Evolutionary conservation across 2,113 vertebrate genomes (phyloP).

Genomic region (Hyla sarda): DNA sequence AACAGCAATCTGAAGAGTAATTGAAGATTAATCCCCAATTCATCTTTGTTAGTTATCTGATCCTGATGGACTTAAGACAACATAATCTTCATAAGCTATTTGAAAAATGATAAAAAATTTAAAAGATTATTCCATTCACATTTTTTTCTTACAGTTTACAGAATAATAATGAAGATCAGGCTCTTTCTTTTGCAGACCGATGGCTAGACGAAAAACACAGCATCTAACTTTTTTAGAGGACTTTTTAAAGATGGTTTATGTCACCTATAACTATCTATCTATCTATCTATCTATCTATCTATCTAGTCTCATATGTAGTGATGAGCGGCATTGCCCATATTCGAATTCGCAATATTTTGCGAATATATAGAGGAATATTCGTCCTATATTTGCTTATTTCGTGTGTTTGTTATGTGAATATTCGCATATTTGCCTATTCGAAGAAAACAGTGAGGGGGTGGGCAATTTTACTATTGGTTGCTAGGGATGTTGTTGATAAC

Average conservation of each 20-base stretch:
- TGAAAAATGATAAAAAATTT: slow-evolving; percentile 68
- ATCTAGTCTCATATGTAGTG: too few relatives aligned
- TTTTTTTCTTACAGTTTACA: slow-evolving; percentile 54
- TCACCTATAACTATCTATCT: not conserved
- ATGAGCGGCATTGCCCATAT: too few relatives aligned
- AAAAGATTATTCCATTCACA: slow-evolving; percentile 66
- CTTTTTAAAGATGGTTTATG: not conserved
- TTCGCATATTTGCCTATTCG: too few relatives aligned
- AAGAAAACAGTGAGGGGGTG: too few relatives aligned
- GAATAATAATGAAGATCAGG: slow-evolving; percentile 61
- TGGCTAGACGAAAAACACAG: not conserved
- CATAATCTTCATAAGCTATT: slow-evolving; percentile 61
- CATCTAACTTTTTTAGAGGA: not conserved
- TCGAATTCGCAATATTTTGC: too few relatives aligned
- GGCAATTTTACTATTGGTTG: too few relatives aligned
- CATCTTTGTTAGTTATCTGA: slow-evolving; percentile 65
- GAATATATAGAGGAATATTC: too few relatives aligned
- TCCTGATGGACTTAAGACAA: slow-evolving; percentile 63
- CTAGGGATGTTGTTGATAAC: too few relatives aligned
- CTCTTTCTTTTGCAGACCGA: not conserved
- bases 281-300: not conserved
- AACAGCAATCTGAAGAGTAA: slow-evolving; percentile 62
- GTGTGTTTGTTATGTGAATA: too few relatives aligned
- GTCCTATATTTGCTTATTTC: too few relatives aligned
- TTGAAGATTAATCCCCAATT: slow-evolving; percentile 62